Base-by-base conservation (phyloP, 2,888 invertebrate species). In the Apantesis nais region DNA sequence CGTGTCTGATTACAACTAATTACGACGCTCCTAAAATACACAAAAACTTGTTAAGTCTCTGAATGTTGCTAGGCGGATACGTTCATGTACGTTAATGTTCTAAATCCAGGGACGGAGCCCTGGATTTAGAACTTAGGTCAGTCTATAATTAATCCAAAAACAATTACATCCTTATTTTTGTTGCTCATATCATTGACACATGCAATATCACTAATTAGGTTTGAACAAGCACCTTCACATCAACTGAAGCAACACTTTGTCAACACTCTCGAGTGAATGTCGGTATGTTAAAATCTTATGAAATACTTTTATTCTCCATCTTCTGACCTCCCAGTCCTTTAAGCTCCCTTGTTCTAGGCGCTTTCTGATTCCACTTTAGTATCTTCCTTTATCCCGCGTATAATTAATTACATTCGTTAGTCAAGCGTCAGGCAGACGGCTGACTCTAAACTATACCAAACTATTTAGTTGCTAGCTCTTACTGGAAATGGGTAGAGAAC, bases 1-100 rank as follows among this genome's bases (percentile, higher is more conserved):
- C 41, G 58, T 62, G 60, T 61, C 19, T 66, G 37, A 66, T 66
- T 66, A 55, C 39, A 34, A 19, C 37, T 55, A 39, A 66, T 66
- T 55, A n/a, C 55, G 9, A 37, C 55, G 58, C 48, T 39, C 66
- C 37, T 31, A 29, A n/a, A 39, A 41, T 29, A 55, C 29, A 66
- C 31, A 41, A 14, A 41, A 66, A 66, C 60, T 58, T 60, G 55
- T 44, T 19, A 44, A 44, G 31, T 64, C 11, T 64, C 8, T n/a
- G 65, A 29, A 7, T 60, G 58, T 66, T 41, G 37, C 34, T 55
- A 25, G 48, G 22, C n/a, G 64, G 31, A 44, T 14, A 19, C 29
- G 19, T 11, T 62, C 37, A 25, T 9, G 41, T 19, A 11, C 16
- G 14, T 14, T 55, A 4, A 2, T 12, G 4, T 25, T 55, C 4